Conservation (phyloP, 2,888 invertebrate genomes). For the Cosmopolites sordidus region DNA sequence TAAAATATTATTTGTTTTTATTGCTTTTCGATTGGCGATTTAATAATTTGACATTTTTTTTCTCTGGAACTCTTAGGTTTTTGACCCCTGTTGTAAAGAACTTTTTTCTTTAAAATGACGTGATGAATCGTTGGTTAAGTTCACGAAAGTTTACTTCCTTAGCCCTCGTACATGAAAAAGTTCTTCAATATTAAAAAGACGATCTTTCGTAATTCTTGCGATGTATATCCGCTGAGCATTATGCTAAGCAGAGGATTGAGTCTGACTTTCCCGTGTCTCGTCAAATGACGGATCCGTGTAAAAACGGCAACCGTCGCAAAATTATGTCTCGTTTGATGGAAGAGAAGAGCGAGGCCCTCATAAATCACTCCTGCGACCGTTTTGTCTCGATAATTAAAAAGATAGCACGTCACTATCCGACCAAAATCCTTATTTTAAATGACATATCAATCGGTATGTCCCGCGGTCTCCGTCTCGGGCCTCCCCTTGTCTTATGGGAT, state of each 20-base stretch:
- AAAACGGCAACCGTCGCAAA: slow-evolving; percentile 16
- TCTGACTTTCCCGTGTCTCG: too few relatives aligned
- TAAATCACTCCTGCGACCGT: slow-evolving; percentile 15
- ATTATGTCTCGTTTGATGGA: not conserved
- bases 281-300: slow-evolving; percentile 11
- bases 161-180: not conserved
- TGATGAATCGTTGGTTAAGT: too few relatives aligned
- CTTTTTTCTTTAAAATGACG: too few relatives aligned
- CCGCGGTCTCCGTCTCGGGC: not conserved
- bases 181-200: not conserved
- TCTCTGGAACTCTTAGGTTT: too few relatives aligned
- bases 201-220: too few relatives aligned
- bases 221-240: too few relatives aligned
- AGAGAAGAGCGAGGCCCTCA: slow-evolving; percentile 8
- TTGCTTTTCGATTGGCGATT: too few relatives aligned
- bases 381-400: slow-evolving; percentile 21
- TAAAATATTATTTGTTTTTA: too few relatives aligned
- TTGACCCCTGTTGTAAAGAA: too few relatives aligned
- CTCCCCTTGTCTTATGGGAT: not conserved
- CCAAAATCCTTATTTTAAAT: slow-evolving; percentile 14
- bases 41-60: too few relatives aligned
- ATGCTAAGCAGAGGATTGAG: too few relatives aligned
- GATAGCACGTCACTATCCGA: slow-evolving; percentile 14
- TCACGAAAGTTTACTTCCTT: not conserved
- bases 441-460: slow-evolving; percentile 14